Evolutionary conservation across 2,113 vertebrate species (phyloP).

Genomic region (Urocynchramus pylzowi): DNA sequence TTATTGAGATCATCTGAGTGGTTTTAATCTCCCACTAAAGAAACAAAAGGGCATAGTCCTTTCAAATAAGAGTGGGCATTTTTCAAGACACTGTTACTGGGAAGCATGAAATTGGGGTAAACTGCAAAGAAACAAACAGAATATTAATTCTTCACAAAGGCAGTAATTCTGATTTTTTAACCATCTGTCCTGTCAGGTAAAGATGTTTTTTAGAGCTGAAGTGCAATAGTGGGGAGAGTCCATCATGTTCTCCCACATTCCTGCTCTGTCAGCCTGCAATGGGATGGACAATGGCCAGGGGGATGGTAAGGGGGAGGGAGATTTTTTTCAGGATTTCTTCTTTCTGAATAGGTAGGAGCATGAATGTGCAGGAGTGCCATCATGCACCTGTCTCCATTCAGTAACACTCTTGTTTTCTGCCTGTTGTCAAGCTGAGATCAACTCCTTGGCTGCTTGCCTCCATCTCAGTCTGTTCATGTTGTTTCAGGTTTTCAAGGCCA

Average conservation of each 20-base stretch:
- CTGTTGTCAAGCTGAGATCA: neutral
- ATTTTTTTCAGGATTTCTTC: neutral
- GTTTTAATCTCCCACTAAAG: neutral
- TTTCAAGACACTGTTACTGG: neutral
- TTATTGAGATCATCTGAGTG: neutral
- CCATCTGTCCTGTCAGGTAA: neutral
- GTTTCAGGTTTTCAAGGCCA: neutral
- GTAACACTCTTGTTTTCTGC: neutral
- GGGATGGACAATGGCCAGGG: neutral
- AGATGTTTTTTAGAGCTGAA: neutral
- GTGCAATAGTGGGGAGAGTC: neutral
- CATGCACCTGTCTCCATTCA: neutral
- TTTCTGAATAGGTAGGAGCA: neutral
- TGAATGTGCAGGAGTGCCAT: accelerated
- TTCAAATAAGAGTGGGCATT: neutral
- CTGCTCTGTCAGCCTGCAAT: neutral
- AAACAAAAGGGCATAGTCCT: neutral
- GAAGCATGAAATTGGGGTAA: neutral
- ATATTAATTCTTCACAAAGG: neutral
- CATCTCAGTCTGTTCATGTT: neutral
- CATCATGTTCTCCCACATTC: neutral
- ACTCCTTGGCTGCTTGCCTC: neutral
- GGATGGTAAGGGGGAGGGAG: neutral
- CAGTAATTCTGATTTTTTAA: neutral
- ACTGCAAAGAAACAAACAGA: neutral